phyloP scores from a whole-genome alignment of 2,113 vertebrate species.

The Ardeotis arabs region DNA sequence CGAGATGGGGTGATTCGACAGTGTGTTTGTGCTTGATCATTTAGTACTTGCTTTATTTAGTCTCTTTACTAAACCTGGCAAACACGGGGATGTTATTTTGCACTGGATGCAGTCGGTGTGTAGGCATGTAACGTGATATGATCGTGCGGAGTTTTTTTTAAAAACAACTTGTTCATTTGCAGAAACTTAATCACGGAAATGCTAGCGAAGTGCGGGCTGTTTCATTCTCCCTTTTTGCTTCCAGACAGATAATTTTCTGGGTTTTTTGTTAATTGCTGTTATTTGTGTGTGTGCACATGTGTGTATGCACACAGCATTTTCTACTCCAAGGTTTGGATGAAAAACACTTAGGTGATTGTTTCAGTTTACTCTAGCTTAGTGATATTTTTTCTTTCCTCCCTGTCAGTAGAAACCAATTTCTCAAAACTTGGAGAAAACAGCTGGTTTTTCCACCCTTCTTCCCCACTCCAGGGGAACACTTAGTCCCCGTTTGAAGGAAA shows the following conservation, averaged over 20 bases:
- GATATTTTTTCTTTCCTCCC: neutral
- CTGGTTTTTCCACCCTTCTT: neutral
- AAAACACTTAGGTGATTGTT: neutral
- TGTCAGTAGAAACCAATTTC: neutral
- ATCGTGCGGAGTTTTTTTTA: neutral
- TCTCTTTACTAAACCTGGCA: neutral
- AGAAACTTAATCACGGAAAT: neutral
- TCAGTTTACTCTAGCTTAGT: neutral
- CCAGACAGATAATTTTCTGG: neutral
- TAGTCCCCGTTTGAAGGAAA: neutral
- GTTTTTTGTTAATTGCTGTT: neutral
- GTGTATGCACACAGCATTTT: neutral
- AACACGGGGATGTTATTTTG: accelerated
- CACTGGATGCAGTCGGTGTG: neutral
- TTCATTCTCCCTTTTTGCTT: neutral
- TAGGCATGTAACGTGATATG: neutral
- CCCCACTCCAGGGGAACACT: neutral
- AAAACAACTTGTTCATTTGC: slow-evolving; percentile 20
- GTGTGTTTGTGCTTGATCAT: neutral
- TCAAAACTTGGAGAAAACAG: neutral
- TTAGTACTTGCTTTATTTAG: neutral
- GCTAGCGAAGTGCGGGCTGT: neutral
- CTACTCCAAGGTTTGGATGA: neutral
- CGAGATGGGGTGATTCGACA: accelerated
- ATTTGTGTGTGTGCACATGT: neutral